Evolutionary conservation across 2,797 vertebrate species (phyloP).

Genomic region (Mastacembelus armatus): DNA sequence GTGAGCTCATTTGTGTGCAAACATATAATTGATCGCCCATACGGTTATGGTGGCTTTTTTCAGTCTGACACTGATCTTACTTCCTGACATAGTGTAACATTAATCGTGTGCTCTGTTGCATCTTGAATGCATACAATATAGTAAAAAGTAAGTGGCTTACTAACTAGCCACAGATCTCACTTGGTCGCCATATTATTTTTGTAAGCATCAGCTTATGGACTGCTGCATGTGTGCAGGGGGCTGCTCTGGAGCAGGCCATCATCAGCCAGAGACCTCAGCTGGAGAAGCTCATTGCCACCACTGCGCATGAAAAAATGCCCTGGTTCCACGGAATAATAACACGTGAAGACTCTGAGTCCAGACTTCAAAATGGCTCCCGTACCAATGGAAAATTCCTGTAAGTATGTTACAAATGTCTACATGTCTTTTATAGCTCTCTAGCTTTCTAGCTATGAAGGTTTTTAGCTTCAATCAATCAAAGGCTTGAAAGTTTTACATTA

Average conservation of each 20-base stretch:
- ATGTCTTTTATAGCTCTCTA: too few relatives aligned
- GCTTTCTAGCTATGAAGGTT: too few relatives aligned
- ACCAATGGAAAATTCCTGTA: conserved; percentile 95
- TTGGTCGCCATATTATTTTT: not conserved
- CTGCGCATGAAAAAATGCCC: conserved; percentile 95
- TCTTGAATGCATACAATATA: not conserved
- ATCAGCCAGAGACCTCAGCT: conserved; percentile 97
- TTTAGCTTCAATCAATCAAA: too few relatives aligned
- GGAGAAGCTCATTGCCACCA: conserved; percentile 95
- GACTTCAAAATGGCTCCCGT: conserved; percentile 84
- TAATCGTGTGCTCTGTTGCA: not conserved
- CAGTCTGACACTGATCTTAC: not conserved
- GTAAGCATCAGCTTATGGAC: not conserved
- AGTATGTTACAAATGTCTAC: conserved; percentile 71
- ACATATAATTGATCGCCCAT: not conserved
- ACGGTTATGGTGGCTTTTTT: not conserved
- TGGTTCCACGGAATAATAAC: conserved; percentile 95
- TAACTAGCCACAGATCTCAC: not conserved
- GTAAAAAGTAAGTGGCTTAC: not conserved
- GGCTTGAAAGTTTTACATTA: too few relatives aligned
- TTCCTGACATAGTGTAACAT: not conserved
- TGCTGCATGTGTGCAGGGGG: conserved; percentile 81
- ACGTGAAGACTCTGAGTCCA: conserved; percentile 88
- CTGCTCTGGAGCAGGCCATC: conserved; percentile 95
- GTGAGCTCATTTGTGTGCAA: not conserved